Evolutionary conservation across 2,113 vertebrate genomes (phyloP), one percentile per base, ranked within the genome.

Genomic region (Acrocephalus arundinaceus): DNA sequence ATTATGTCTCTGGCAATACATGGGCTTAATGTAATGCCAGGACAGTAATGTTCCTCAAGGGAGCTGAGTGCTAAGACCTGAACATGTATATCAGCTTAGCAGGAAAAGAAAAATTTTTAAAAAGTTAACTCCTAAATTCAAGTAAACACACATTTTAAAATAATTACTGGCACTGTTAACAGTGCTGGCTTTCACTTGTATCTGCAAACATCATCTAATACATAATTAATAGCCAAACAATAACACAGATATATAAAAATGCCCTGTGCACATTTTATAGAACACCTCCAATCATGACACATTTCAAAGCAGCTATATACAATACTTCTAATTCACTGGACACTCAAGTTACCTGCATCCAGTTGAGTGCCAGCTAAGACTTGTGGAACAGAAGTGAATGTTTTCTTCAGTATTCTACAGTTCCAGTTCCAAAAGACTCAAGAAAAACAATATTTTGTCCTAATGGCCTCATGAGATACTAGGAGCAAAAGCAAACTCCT

Each of bases 111-210:
- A 58, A 63, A n/a, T 23, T 63, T 13, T 46, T 31, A 22, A 73
- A 74, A 25, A 2, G 15, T 13, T 11, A 87, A 74, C 9, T 74
- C 76, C 79, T 65, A 66, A 46, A 24, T 63, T 86, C 35, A 74
- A 84, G 57, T 30, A 61, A 87, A 19, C 2, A 11, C 66, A 80
- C 31, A 82, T 87, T 95, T 96, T 70, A 23, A 94, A 96, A 35
- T 75, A 78, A 94, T 94, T 96, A 93, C 46, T 95, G 90, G 90
- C 88, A 82, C 70, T 73, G 41, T 71, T 55, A 78, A 65, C 48
- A 90, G 79, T 61, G 57, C 35, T 90, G 85, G 52, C 48, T 91
- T 88, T 83, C 45, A 70, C 22, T 75, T 71, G 13, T 33, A 54
- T 70, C 79, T 93, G 62, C 52, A 84, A 66, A 89, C 37, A 89